phyloP scores from a whole-genome alignment of 2,888 invertebrate species.

The Globia sparganii region DNA sequence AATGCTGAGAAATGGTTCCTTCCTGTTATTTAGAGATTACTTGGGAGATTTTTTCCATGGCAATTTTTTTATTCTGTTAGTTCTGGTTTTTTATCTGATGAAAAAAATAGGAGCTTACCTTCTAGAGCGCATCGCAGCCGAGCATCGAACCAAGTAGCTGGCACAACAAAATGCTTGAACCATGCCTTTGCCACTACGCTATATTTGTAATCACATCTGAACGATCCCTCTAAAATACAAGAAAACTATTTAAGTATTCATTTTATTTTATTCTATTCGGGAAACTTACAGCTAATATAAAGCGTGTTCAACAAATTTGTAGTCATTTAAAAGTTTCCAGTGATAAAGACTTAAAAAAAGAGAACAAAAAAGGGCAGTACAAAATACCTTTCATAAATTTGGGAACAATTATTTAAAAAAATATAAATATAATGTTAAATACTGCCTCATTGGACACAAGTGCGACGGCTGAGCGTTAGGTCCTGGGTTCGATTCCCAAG shows the following conservation, averaged over 20 bases:
- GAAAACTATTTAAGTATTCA: not conserved
- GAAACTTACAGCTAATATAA: no score
- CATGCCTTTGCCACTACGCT: slow-evolving; percentile 16
- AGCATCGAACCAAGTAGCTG: slow-evolving; percentile 44
- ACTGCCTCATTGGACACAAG: not conserved
- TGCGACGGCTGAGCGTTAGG: not conserved
- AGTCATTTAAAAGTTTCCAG: no score
- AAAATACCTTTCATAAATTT: no score
- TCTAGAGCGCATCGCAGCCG: slow-evolving; percentile 39
- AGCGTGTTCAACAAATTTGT: no score
- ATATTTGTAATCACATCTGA: slow-evolving; percentile 50
- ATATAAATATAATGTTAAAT: no score
- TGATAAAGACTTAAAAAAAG: no score
- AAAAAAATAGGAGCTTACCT: slow-evolving; percentile 32
- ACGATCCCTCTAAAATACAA: slow-evolving; percentile 27
- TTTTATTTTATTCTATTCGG: no score
- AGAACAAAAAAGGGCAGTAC: no score
- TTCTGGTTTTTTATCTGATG: not conserved
- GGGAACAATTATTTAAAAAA: no score
- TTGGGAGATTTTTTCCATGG: not conserved
- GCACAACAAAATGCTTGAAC: slow-evolving; percentile 42
- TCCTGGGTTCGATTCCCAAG: no score
- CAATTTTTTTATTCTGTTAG: not conserved
- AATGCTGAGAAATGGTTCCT: not conserved
- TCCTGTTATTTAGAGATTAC: not conserved